phyloP scores from a whole-genome alignment of 2,888 invertebrate genomes.

The Metalampra italica region DNA sequence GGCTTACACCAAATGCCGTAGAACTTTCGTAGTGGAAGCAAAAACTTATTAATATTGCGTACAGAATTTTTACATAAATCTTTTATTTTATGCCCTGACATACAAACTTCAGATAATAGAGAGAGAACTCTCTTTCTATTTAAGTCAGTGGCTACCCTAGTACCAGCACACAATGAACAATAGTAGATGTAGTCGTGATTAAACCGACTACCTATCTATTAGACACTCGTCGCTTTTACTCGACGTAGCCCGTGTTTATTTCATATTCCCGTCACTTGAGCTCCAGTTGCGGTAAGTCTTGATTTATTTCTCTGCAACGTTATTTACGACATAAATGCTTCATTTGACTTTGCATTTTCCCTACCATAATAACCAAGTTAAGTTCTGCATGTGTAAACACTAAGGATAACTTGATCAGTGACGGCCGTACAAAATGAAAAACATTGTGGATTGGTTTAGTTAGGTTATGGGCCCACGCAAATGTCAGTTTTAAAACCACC shows the following conservation, averaged over 20 bases:
- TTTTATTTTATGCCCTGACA: too few relatives aligned
- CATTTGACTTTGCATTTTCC: neutral
- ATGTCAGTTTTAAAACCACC: too few relatives aligned
- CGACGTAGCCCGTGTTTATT: constrained; percentile 12
- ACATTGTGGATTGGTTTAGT: too few relatives aligned
- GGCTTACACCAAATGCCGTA: too few relatives aligned
- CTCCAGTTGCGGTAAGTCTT: constrained; percentile 13
- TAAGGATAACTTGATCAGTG: neutral
- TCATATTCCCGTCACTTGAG: constrained; percentile 10
- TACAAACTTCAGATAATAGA: too few relatives aligned
- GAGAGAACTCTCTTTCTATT: neutral
- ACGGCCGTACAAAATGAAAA: too few relatives aligned
- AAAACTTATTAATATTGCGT: too few relatives aligned
- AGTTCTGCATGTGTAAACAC: too few relatives aligned
- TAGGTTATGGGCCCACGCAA: too few relatives aligned
- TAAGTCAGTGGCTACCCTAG: neutral
- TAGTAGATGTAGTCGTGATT: constrained; percentile 19
- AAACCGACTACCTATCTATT: constrained; percentile 7
- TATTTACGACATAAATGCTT: constrained; percentile 3
- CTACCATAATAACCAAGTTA: neutral
- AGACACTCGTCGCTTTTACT: constrained; percentile 13
- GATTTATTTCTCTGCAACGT: constrained; percentile 9
- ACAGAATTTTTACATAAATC: too few relatives aligned
- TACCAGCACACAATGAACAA: constrained; percentile 11
- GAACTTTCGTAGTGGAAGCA: too few relatives aligned